Evolutionary conservation across 2,888 invertebrate genomes (phyloP), one percentile per base, ranked within the genome.

Genomic region (Pammene aurita): DNA sequence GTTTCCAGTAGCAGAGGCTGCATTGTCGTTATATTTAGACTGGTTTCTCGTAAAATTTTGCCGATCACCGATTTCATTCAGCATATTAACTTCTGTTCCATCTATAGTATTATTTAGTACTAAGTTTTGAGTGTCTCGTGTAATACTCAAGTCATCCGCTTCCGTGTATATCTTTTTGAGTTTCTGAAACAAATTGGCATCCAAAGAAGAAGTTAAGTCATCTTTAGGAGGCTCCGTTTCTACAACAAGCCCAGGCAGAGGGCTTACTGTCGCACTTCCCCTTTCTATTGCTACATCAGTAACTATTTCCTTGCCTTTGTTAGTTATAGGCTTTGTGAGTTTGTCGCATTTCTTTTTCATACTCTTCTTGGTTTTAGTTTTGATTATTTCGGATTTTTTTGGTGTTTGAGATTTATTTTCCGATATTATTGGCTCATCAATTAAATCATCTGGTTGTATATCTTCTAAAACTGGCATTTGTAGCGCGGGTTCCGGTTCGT

Each of bases 181-280:
- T 72, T 84, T 86, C 57, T 86, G 78, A 0, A 85, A 61, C 76
- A 85, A 79, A 26, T 77, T 80, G 1, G 75, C 75, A 0, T 79
- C 77, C 10, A 85, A 52, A 65, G 85, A 84, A 65, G 85, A 84
- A 61, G 82, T 77, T 0, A 62, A 65, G 16, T 82, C 79, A 7
- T 83, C 76, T 65, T 74, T 74, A 7, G 62, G 58, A 0, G 48
- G 72, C 0, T 77, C 76, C 9, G 78, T 73, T 79, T 91, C 91
- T 26, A 90, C 81, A 5, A 87, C 72, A 11, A 92, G 77, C 0
- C 81, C 86, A 0, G 91, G 90, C 46, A 91, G 76, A 6, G 90
- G 87, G 73, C 90, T 89, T 55, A 77, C 75, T 14, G 85, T 83
- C 73, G 80, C 77, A 62, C 84, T 83, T 48, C 80, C 80, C 75